These are phyloP conservation scores for Neosilurus hyrtlii DNA, from an alignment of 2,797 vertebrate genomes.

Conservation along the genomic window DNA sequence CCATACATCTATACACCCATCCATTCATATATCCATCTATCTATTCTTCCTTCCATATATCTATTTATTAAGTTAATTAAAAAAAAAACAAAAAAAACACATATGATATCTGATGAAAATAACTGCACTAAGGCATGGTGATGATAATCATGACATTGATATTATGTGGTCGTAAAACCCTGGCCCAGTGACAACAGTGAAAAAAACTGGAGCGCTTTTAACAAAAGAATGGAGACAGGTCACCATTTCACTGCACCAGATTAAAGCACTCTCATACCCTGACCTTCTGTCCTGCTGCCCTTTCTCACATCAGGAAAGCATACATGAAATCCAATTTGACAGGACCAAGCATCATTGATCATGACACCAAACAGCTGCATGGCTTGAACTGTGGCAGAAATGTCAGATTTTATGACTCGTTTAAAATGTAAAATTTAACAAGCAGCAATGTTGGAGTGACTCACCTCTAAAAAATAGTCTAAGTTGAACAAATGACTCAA, in stretches of 20 bases:
- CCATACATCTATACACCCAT: too few species aligned
- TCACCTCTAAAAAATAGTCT: not conserved
- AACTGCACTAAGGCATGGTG: too few species aligned
- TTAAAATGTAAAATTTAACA: not conserved
- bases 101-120: too few species aligned
- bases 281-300: not conserved
- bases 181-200: not conserved
- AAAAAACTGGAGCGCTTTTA: not conserved
- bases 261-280: not conserved
- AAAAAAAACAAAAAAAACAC: too few species aligned
- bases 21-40: too few species aligned
- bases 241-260: not conserved
- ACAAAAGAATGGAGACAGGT: not conserved
- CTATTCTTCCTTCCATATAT: too few species aligned
- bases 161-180: not conserved
- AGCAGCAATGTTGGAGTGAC: not conserved
- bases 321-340: not conserved
- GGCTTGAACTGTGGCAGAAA: slow-evolving; percentile 2
- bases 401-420: not conserved
- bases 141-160: too few species aligned
- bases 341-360: not conserved
- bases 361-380: not conserved
- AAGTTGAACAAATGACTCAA: not conserved
- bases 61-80: too few species aligned
- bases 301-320: not conserved